A percentile compares a stretch with the other conserved stretches of the same genome.
Evolutionary conservation across 1,140 invertebrate species (phyloP).

Genomic region (Nasonia giraulti): DNA sequence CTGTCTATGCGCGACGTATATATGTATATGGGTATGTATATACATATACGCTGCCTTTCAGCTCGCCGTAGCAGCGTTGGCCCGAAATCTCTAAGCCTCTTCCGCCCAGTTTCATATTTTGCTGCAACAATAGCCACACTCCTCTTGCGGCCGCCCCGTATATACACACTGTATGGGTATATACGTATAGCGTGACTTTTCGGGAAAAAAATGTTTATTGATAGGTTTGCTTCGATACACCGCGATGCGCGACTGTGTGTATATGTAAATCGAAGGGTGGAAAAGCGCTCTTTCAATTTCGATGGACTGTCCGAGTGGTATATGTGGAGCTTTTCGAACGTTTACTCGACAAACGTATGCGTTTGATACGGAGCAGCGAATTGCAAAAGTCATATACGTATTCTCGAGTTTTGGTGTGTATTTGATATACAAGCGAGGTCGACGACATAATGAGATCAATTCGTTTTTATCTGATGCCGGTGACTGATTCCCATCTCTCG

Average conservation of each 20-base stretch:
- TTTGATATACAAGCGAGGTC: too few relatives aligned
- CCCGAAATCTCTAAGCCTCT: slow-evolving; percentile 52
- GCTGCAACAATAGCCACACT: slow-evolving; percentile 52
- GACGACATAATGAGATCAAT: too few relatives aligned
- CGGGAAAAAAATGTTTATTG: slow-evolving; percentile 5
- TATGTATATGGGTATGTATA: too few relatives aligned
- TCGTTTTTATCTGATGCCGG: too few relatives aligned
- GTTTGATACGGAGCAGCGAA: too few relatives aligned
- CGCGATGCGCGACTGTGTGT: neutral
- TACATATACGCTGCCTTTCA: slow-evolving; percentile 63
- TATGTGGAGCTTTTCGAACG: too few relatives aligned
- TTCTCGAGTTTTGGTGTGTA: too few relatives aligned
- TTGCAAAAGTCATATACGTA: too few relatives aligned
- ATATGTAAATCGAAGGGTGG: neutral
- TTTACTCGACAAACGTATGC: too few relatives aligned
- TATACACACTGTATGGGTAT: too few relatives aligned
- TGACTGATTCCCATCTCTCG: too few relatives aligned
- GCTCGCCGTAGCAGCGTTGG: slow-evolving; percentile 53
- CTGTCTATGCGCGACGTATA: slow-evolving; percentile 48
- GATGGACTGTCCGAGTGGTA: neutral
- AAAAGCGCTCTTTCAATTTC: neutral
- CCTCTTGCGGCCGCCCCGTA: neutral
- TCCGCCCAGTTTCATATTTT: slow-evolving; percentile 60
- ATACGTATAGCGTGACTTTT: slow-evolving; percentile 1
- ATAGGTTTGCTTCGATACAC: neutral